phyloP scores from a whole-genome alignment of 1,140 invertebrate species.

The Globodera rostochiensis region DNA sequence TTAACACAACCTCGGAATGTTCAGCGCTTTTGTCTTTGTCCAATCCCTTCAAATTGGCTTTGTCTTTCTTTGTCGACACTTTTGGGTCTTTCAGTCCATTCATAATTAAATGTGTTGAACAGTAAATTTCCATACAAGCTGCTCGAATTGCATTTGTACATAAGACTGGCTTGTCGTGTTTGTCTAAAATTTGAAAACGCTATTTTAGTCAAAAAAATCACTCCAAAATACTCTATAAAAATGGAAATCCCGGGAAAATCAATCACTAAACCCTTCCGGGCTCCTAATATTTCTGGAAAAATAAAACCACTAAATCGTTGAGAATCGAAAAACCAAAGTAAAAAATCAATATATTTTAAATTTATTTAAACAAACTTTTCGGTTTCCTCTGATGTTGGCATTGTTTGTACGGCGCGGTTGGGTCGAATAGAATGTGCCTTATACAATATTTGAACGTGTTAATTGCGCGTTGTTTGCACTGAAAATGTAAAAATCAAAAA shows the following conservation, averaged over 20 bases:
- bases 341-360: conserved; percentile 1
- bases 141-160: conserved; percentile 49
- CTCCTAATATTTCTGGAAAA: too few relatives aligned
- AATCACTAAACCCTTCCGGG: too few relatives aligned
- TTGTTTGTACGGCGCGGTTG: conserved; percentile 48
- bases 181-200: conserved; percentile 19
- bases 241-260: too few relatives aligned
- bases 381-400: conserved; percentile 46
- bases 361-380: conserved; percentile 38
- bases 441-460: conserved; percentile 44
- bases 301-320: too few relatives aligned
- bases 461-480: conserved; percentile 53
- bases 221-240: too few relatives aligned
- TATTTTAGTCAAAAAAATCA: neutral
- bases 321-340: neutral
- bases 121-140: conserved; percentile 42
- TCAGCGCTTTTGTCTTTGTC: neutral
- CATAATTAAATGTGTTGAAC: conserved; percentile 51
- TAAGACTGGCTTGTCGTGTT: conserved; percentile 20
- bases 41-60: neutral
- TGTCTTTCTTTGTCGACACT: conserved; percentile 12
- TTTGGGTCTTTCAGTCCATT: conserved; percentile 46
- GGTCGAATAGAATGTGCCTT: conserved; percentile 46
- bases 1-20: neutral
- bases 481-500: neutral